phyloP scores from a whole-genome alignment of 2,797 vertebrate species.

The Nannoperca obscura region DNA sequence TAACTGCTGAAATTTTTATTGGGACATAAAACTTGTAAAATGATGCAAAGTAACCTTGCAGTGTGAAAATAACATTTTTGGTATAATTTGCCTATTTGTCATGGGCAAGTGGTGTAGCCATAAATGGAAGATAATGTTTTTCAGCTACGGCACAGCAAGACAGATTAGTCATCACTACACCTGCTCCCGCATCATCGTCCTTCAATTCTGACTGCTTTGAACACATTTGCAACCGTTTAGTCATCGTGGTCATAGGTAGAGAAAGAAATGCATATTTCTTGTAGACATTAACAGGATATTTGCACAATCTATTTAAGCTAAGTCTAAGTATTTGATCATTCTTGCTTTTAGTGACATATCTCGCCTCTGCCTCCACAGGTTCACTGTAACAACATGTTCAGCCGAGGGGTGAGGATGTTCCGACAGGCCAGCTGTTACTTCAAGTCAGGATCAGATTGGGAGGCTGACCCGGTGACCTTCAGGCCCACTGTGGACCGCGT shows the following conservation, averaged over 20 bases:
- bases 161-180: constrained; percentile 37
- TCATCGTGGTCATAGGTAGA: constrained; percentile 1
- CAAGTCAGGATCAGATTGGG: constrained; percentile 92
- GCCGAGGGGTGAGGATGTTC: constrained; percentile 93
- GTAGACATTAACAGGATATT: background rate
- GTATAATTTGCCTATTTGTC: constrained; percentile 41
- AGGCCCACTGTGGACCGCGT: constrained; percentile 86
- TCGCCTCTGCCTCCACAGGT: constrained; percentile 82
- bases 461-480: constrained; percentile 87
- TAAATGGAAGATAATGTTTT: constrained; percentile 24
- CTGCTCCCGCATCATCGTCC: constrained; percentile 4
- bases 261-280: background rate
- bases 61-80: constrained; percentile 28
- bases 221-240: background rate
- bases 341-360: background rate
- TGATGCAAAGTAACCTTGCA: constrained; percentile 10
- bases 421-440: constrained; percentile 94
- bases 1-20: constrained; percentile 30
- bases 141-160: constrained; percentile 20
- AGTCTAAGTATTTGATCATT: background rate
- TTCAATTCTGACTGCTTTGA: background rate
- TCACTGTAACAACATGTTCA: constrained; percentile 98
- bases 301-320: background rate
- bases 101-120: background rate
- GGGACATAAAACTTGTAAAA: constrained; percentile 24